Evolutionary conservation across 2,888 invertebrate genomes (phyloP).

Genomic region (Volucella zonaria): DNA sequence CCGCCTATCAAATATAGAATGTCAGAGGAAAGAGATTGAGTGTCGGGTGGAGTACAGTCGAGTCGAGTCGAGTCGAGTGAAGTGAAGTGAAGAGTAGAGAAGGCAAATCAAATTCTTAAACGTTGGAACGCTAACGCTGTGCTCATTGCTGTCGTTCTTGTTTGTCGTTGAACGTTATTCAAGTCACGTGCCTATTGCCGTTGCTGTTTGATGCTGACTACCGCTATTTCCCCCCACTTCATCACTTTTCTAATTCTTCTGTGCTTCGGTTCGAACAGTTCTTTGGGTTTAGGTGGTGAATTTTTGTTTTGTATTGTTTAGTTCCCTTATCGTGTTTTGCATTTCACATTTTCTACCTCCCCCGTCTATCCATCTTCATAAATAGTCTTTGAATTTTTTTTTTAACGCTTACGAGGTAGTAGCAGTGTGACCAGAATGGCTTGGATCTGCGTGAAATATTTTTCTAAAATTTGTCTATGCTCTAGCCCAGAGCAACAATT

Average conservation of each 20-base stretch:
- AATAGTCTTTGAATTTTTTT: no score
- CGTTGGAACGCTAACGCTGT: constrained; percentile 34
- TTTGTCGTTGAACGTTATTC: constrained; percentile 56
- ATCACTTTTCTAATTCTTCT: no score
- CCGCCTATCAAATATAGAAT: constrained; percentile 51
- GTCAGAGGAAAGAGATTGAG: constrained; percentile 57
- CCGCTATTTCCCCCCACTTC: not conserved
- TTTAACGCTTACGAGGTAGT: no score
- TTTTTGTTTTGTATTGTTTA: constrained; percentile 27
- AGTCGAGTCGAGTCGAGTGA: not conserved
- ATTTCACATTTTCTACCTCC: constrained; percentile 1
- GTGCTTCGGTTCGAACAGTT: not conserved
- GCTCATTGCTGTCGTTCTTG: constrained; percentile 38
- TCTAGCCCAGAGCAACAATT: no score
- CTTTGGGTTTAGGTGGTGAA: constrained; percentile 41
- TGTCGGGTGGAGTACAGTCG: constrained; percentile 2
- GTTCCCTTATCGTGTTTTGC: constrained; percentile 32
- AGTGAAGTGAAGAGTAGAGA: not conserved
- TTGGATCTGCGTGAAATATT: no score
- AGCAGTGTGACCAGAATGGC: no score
- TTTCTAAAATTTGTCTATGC: no score
- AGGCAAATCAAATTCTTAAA: constrained; percentile 44
- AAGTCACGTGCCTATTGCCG: constrained; percentile 72
- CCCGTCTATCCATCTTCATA: not conserved
- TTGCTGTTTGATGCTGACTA: constrained; percentile 54